Base-by-base conservation (phyloP, 2,888 invertebrate genomes). In the Napeogenes inachia region DNA sequence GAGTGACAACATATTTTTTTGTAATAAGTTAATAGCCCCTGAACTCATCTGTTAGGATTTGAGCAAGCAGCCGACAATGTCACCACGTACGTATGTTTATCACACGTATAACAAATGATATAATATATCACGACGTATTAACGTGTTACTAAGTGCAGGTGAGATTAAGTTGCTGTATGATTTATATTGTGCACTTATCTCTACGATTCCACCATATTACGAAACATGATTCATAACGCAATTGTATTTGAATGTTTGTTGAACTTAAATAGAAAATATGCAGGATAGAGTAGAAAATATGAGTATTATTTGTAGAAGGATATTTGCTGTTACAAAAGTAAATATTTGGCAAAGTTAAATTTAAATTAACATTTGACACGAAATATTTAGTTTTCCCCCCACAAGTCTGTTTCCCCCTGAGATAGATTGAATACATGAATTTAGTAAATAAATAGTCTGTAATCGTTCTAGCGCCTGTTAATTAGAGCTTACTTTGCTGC, bases 101-200 rank as follows among this genome's bases (percentile, higher is more conserved):
- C 46, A 47, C 46, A 57, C 59, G 54, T 59, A 59, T 83, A 81
- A 82, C 79, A 84, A 81, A 85, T 79, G 80, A 80, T 76, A 75
- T 76, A 73, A 85, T 86, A 84, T 79, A 85, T 84, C 83, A 85
- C 79, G 75, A 76, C 77, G 82, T 81, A 82, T 82, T 82, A 82
- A 78, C 68, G 71, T 57, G 64, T 50, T 64, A 65, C 63, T 60
- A 68, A 69, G 64, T 73, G 73, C 75, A 75, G 74, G 75, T 75
- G 79, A 82, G 82, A 82, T 82, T 82, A 83, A 78, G 80, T 75
- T 64, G 70, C 75, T 69, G 70, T 62, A 73, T 83, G 82, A 83
- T 82, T 83, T 82, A 82, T 81, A 75, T 71, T 71, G 71, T 69
- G 68, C 71, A 72, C 66, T 68, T 61, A 65, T 66, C 68, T 62